Percentiles rank a stretch among this genome's conserved stretches.
Evolutionary conservation across 2,888 invertebrate species (phyloP).

Genomic region (Dicyrtomina minuta): DNA sequence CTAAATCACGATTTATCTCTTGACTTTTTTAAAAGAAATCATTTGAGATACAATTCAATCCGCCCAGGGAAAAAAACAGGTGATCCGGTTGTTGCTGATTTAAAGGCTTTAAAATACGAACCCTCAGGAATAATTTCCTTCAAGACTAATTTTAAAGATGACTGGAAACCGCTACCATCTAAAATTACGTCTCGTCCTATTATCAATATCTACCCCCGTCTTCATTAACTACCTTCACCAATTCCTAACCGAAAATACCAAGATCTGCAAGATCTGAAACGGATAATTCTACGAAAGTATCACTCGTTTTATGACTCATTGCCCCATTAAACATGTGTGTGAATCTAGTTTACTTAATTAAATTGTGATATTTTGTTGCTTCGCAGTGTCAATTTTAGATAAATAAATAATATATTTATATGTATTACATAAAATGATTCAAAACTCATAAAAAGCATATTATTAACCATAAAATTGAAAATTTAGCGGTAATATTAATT

Average conservation of each 20-base stretch:
- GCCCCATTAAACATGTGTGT: conserved; percentile 25
- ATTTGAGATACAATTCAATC: too few species aligned
- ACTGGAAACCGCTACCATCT: too few species aligned
- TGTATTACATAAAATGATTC: too few species aligned
- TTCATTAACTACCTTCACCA: too few species aligned
- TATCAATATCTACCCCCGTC: background rate
- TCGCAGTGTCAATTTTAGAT: too few species aligned
- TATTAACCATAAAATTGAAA: too few species aligned
- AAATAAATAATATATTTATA: too few species aligned
- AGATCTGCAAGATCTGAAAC: conserved; percentile 45
- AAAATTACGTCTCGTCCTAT: background rate
- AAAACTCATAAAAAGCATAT: too few species aligned
- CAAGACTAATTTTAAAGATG: too few species aligned
- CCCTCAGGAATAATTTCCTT: conserved; percentile 39
- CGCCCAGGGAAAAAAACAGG: conserved; percentile 48
- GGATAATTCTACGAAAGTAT: conserved; percentile 33
- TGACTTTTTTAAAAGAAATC: conserved; percentile 31
- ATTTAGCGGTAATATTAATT: too few species aligned
- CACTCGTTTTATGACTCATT: conserved; percentile 44
- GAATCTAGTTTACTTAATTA: too few species aligned
- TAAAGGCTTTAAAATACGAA: conserved; percentile 41
- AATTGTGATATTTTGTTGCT: too few species aligned
- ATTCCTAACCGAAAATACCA: conserved; percentile 42
- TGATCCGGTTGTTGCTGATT: conserved; percentile 48
- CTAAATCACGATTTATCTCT: conserved; percentile 40